Conservation (phyloP, 53 echinoderm and acorn worm species). For the Crossaster papposus region DNA sequence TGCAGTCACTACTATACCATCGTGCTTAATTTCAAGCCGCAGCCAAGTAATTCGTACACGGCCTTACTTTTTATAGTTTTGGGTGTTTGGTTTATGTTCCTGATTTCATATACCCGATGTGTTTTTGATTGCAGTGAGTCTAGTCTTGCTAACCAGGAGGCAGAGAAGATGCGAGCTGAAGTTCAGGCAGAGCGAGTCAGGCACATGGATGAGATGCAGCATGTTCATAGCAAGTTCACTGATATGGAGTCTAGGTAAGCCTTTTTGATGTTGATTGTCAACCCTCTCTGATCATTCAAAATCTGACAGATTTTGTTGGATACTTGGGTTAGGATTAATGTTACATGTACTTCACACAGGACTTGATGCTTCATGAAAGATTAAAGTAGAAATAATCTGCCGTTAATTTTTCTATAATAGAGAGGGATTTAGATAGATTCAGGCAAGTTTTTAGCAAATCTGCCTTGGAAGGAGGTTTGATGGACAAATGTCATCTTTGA, state of each 20-base stretch:
- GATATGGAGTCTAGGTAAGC: constrained; percentile 88
- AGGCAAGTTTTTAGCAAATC: no score
- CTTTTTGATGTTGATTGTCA: not conserved
- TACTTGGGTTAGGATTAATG: not conserved
- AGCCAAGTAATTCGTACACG: no score
- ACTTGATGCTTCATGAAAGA: no score
- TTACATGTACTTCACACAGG: no score
- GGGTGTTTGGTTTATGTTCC: not conserved
- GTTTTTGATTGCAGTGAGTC: constrained; percentile 37
- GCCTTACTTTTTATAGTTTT: not conserved
- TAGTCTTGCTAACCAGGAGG: constrained; percentile 47
- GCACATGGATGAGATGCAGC: constrained; percentile 66
- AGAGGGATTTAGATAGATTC: no score
- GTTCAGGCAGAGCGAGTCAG: constrained; percentile 54
- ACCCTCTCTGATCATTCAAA: no score
- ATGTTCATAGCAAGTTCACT: constrained; percentile 54
- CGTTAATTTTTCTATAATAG: no score
- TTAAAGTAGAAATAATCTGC: no score
- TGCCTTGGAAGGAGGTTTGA: no score
- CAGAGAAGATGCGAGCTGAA: constrained; percentile 63
- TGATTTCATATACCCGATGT: not conserved
- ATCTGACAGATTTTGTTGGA: not conserved
- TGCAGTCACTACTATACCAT: no score
- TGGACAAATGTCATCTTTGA: no score
- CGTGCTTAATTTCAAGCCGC: no score